phyloP scores from a whole-genome alignment of 2,888 invertebrate species.

The Ectemnius continuus region DNA sequence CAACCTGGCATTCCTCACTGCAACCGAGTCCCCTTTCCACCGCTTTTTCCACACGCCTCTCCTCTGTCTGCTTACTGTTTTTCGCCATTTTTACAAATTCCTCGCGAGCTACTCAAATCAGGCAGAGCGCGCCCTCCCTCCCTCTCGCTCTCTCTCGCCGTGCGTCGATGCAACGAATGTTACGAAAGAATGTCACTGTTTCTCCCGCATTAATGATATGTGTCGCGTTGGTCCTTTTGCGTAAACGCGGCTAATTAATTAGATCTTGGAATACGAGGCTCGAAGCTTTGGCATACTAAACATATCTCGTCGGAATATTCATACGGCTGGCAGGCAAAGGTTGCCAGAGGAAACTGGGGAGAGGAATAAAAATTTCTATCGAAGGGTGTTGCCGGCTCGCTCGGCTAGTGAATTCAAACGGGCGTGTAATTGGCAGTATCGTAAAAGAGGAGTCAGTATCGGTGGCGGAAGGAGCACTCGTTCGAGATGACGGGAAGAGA shows the following conservation, averaged over 20 bases:
- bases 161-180: too few species aligned
- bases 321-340: background rate
- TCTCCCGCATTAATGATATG: too few species aligned
- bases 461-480: conserved; percentile 46
- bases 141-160: background rate
- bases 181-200: too few species aligned
- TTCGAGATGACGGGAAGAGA: conserved; percentile 22
- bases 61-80: conserved; percentile 5
- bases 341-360: conserved; percentile 9
- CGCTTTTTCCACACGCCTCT: conserved; percentile 13
- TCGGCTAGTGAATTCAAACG: conserved; percentile 77
- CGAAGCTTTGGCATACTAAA: too few species aligned
- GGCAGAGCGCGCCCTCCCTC: background rate
- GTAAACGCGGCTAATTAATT: too few species aligned
- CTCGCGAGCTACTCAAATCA: background rate
- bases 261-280: too few species aligned
- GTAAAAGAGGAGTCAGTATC: conserved; percentile 70
- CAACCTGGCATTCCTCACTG: too few species aligned
- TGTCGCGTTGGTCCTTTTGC: too few species aligned
- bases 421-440: conserved; percentile 78
- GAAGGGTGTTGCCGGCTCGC: conserved; percentile 65
- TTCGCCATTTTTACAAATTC: conserved; percentile 6
- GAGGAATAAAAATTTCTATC: conserved; percentile 74
- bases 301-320: too few species aligned
- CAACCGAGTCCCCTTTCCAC: background rate